Percentiles rank a stretch among this genome's conserved stretches.
Evolutionary conservation across 2,888 invertebrate species (phyloP).

Genomic region (Lasioglossum oenotherae): DNA sequence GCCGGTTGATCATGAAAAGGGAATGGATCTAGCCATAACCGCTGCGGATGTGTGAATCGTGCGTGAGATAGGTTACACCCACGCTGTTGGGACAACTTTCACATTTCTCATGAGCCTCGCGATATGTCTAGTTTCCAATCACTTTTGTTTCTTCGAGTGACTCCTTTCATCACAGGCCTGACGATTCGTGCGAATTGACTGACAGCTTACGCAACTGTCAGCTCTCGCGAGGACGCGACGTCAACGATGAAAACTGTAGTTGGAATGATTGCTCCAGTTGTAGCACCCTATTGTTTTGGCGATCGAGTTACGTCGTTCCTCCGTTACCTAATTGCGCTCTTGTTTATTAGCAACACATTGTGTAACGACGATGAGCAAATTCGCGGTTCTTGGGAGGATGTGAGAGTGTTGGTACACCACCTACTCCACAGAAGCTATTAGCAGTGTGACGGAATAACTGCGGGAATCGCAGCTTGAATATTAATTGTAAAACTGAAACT

Average conservation of each 20-base stretch:
- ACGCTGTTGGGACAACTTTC: conserved; percentile 76
- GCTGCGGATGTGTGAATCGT: conserved; percentile 50
- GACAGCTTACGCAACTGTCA: conserved; percentile 59
- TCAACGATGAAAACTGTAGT: conserved; percentile 18
- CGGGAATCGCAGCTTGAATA: not conserved
- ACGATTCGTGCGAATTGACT: conserved; percentile 69
- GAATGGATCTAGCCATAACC: conserved; percentile 17
- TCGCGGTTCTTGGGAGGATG: not conserved
- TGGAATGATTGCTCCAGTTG: conserved; percentile 45
- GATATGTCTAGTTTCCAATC: conserved; percentile 29
- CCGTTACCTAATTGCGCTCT: conserved; percentile 36
- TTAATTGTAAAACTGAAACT: not conserved
- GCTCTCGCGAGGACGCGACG: not conserved
- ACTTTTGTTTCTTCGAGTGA: conserved; percentile 46
- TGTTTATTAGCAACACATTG: conserved; percentile 22
- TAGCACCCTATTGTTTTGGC: conserved; percentile 32
- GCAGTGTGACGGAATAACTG: not conserved
- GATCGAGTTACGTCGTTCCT: not conserved
- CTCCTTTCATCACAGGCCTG: conserved; percentile 45
- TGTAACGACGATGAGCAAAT: conserved; percentile 13
- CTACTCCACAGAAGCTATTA: conserved; percentile 1
- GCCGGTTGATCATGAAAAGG: not conserved
- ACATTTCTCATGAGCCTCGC: conserved; percentile 77
- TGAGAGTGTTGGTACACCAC: not conserved
- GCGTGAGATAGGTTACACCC: conserved; percentile 82